These are phyloP conservation scores for Phalacrocorax aristotelis DNA, from an alignment of 2,113 vertebrate genomes.

Conservation along the genomic window DNA sequence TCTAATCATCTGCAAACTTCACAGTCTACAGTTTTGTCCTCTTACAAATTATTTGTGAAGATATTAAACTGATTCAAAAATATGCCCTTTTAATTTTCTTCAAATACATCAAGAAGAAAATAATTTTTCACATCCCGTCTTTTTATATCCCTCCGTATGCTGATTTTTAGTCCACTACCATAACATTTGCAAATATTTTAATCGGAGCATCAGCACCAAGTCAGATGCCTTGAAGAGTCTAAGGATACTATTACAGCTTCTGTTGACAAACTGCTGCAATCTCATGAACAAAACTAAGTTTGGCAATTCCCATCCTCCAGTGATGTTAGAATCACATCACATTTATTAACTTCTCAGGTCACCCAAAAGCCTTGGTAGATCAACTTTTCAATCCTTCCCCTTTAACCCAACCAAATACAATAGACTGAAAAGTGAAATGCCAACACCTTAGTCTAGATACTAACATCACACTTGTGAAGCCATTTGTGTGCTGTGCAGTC, in stretches of 20 bases:
- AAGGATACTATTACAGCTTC: background rate
- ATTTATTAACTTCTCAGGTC: background rate
- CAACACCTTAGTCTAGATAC: background rate
- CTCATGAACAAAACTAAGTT: background rate
- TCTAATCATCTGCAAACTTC: background rate
- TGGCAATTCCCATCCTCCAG: background rate
- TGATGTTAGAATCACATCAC: background rate
- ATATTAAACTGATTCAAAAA: background rate
- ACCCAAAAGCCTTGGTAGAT: background rate
- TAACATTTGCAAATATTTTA: background rate
- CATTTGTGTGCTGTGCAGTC: fast-evolving
- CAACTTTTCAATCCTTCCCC: background rate
- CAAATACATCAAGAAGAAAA: background rate
- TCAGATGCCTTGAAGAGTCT: background rate
- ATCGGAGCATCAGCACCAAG: background rate
- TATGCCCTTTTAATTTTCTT: background rate
- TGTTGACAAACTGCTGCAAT: background rate
- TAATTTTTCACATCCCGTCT: background rate
- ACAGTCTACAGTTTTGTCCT: background rate
- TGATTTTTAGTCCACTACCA: background rate
- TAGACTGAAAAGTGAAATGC: background rate
- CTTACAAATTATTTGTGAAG: background rate
- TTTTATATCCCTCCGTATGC: background rate
- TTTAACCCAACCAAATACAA: background rate
- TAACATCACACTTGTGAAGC: background rate